Percentiles rank a stretch among this genome's conserved stretches.
Evolutionary conservation across 2,113 vertebrate genomes (phyloP).

Genomic region (Chionomys nivalis): DNA sequence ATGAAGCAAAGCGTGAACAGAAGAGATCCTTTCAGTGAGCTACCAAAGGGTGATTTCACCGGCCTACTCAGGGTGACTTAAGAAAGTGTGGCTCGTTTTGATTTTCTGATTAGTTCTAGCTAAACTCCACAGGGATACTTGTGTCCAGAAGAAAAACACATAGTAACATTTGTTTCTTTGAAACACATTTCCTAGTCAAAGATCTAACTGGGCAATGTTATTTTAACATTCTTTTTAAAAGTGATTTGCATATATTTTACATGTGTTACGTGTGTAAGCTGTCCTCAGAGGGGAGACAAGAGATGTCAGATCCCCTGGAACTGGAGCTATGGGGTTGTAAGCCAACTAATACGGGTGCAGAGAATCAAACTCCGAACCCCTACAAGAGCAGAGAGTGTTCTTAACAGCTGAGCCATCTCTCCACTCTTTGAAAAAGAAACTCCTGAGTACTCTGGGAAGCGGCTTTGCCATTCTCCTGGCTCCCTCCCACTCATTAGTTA

Average conservation of each 20-base stretch:
- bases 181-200: constrained; percentile 8
- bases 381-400: neutral
- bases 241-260: neutral
- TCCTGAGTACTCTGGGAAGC: neutral
- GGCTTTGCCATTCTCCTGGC: neutral
- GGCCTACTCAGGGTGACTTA: neutral
- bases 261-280: neutral
- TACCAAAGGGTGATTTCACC: neutral
- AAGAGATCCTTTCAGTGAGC: neutral
- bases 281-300: neutral
- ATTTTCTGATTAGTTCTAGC: constrained; percentile 20
- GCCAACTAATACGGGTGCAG: neutral
- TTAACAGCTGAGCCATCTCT: neutral
- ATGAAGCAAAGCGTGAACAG: neutral
- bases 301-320: neutral
- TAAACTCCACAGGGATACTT: constrained; percentile 12
- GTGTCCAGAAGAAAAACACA: constrained; percentile 30
- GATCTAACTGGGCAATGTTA: constrained; percentile 9
- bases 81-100: neutral
- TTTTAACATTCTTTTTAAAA: neutral
- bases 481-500: constrained; percentile 5
- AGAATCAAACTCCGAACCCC: neutral
- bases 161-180: neutral
- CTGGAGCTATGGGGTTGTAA: neutral
- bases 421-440: constrained; percentile 15